Base-by-base conservation (phyloP, 1,140 invertebrate species). In the Pachypsylla venusta region DNA sequence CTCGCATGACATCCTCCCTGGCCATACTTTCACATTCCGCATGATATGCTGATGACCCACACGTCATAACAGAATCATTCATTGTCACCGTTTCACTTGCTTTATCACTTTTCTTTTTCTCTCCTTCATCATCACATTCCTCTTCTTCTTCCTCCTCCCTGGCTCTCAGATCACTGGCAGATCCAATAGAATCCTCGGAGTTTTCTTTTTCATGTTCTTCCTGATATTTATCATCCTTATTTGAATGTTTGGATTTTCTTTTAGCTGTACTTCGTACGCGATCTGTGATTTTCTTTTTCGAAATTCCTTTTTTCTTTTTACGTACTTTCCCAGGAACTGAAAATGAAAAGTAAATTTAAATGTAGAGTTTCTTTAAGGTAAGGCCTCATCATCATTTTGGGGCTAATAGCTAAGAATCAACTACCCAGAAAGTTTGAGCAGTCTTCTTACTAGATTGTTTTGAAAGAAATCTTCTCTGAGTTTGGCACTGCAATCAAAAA, bases 101-200 rank as follows among this genome's bases (percentile, higher is more conserved):
- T 25, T 70, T 70, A 30, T 61, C 64, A 35, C 59, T 63, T 63
- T 59, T 61, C 70, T 20, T 25, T 65, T 42, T 69, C 68, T 48
- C 42, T 22, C 42, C 42, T 7, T 57, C 63, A 26, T 69, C 64
- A 64, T 74, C 72, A 24, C 77, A 74, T 40, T 73, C 72, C 19
- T 71, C 73, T 4, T 73, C 69, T 28, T 78, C 76, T 58, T 75
- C 74, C 35, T 81, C 78, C 60, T 81, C 80, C 59, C 79, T 73
- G 7, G 78, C 78, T 54, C 80, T 75, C 10, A 86, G 69, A 71
- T 86, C 84, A 66, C 80, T 82, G 0, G 82, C 83, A 0, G 83
- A 86, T 1, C 84, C 83, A 54, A 85, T 86, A 0, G 83, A 85
- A 65, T 87, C 83, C 60, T 83, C 79, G 0, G 77, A 78, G 26